Percentiles rank a stretch among this genome's conserved stretches.
phyloP scores from a whole-genome alignment of 23 tunicate species.

The Trididemnum clinides region DNA sequence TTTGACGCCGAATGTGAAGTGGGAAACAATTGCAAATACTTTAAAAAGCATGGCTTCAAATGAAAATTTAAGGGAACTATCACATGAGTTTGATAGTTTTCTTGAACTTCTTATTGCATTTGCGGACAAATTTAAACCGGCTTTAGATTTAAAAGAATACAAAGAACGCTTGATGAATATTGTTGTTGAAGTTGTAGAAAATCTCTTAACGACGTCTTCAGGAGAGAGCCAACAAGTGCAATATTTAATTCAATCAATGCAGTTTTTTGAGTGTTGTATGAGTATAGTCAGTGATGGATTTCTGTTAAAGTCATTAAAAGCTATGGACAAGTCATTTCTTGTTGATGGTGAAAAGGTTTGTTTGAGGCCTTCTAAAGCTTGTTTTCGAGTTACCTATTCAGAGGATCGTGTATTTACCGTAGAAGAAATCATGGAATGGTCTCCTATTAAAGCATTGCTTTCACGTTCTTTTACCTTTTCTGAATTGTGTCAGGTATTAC shows the following conservation, averaged over 20 bases:
- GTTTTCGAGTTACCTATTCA: too few relatives aligned
- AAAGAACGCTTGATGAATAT: background rate
- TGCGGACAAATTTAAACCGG: conserved; percentile 3
- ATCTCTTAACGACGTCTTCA: background rate
- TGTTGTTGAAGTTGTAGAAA: background rate
- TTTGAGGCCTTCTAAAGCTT: too few relatives aligned
- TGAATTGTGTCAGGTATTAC: background rate
- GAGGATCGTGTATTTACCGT: too few relatives aligned
- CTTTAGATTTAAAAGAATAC: background rate
- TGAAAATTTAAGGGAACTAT: background rate
- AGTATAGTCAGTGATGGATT: background rate
- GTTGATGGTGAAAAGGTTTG: too few relatives aligned
- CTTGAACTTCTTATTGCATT: conserved; percentile 3
- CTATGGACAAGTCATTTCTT: background rate
- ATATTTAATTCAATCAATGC: background rate
- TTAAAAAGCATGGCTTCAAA: background rate
- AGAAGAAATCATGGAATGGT: too few relatives aligned
- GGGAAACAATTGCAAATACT: background rate
- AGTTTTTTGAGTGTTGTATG: background rate
- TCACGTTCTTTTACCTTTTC: background rate
- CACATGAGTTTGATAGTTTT: background rate
- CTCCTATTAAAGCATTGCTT: background rate
- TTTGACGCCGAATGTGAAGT: background rate
- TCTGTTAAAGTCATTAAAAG: background rate
- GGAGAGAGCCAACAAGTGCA: background rate